Conservation (phyloP, 1,140 invertebrate species). For the Lordiphosa clarofinis region DNA sequence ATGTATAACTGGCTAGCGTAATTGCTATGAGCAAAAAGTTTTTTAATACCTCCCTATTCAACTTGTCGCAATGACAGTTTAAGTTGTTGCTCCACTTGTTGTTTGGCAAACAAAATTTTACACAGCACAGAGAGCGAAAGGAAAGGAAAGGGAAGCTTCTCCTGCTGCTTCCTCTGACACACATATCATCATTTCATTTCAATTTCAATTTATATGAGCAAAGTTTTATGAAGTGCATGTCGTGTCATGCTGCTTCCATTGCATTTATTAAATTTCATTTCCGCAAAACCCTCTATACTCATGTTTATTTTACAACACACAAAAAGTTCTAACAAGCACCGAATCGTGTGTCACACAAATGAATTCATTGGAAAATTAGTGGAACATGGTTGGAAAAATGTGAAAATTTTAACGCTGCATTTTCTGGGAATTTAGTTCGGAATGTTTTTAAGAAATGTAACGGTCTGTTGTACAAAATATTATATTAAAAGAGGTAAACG, state of each 20-base stretch:
- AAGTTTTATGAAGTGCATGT: constrained; percentile 75
- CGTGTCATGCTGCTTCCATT: constrained; percentile 47
- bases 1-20: constrained; percentile 65
- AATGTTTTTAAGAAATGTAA: too few species aligned
- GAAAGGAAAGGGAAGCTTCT: constrained; percentile 1
- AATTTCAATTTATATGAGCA: constrained; percentile 76
- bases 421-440: too few species aligned
- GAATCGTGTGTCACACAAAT: constrained; percentile 65
- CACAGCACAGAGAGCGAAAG: constrained; percentile 28
- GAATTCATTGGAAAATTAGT: too few species aligned
- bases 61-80: constrained; percentile 67
- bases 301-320: constrained; percentile 72
- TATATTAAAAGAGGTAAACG: too few species aligned
- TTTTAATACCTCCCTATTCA: constrained; percentile 57
- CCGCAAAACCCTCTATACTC: constrained; percentile 47
- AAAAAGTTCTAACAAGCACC: constrained; percentile 70
- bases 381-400: too few species aligned
- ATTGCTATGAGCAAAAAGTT: constrained; percentile 60
- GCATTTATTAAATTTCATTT: constrained; percentile 75
- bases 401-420: too few species aligned
- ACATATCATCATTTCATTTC: constrained; percentile 65
- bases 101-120: constrained; percentile 68
- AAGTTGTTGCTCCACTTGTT: constrained; percentile 72
- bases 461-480: too few species aligned
- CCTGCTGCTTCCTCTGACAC: constrained; percentile 24